Percentiles rank a stretch among this genome's conserved stretches.
Conservation (phyloP, 2,888 invertebrate species). For the Synergus umbraculus region DNA sequence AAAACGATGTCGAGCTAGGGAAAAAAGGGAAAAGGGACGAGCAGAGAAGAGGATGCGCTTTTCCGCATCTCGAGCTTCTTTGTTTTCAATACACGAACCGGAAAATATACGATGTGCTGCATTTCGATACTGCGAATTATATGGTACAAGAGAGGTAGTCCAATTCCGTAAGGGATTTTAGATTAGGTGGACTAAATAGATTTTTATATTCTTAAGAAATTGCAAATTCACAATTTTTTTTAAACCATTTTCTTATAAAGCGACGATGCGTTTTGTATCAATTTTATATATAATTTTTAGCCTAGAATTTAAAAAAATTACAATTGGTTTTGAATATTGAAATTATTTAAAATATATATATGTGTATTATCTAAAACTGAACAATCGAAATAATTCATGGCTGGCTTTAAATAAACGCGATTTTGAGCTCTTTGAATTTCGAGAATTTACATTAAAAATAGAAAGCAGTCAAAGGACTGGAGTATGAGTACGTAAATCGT, state of each 20-base stretch:
- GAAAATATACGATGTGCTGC: slow-evolving; percentile 1
- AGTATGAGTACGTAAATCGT: slow-evolving; percentile 31
- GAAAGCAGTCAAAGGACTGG: slow-evolving; percentile 15
- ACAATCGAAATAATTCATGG: background rate
- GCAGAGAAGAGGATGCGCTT: slow-evolving; percentile 23
- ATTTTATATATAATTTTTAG: too few species aligned
- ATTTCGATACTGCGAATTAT: slow-evolving; percentile 13
- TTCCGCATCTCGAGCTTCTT: slow-evolving; percentile 24
- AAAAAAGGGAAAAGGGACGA: background rate
- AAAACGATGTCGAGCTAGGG: slow-evolving; percentile 44
- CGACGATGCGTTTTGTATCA: too few species aligned
- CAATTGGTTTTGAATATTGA: background rate
- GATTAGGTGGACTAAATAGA: background rate
- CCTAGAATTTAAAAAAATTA: background rate
- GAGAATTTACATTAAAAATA: slow-evolving; percentile 18
- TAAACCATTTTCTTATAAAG: too few species aligned
- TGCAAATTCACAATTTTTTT: too few species aligned
- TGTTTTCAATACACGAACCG: slow-evolving; percentile 30
- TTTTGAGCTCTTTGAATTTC: slow-evolving; percentile 18
- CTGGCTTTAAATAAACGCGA: background rate
- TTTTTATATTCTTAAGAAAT: too few species aligned
- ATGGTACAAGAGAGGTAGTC: background rate
- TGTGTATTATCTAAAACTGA: background rate
- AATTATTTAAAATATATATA: background rate
- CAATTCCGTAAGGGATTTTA: background rate